Conservation (phyloP, 2,888 invertebrate genomes). For the Brenthis ino region DNA sequence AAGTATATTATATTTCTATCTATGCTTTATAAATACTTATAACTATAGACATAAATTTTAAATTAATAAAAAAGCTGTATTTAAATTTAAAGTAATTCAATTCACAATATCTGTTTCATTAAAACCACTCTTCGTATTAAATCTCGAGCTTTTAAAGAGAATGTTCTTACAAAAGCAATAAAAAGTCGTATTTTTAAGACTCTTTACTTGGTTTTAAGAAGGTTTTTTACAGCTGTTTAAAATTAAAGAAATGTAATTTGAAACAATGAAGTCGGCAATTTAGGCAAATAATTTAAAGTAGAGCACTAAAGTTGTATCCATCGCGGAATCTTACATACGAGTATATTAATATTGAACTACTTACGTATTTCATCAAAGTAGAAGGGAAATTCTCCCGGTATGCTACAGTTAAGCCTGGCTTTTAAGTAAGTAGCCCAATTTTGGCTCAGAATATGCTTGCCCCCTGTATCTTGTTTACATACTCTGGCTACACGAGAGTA, state of each 20-base stretch:
- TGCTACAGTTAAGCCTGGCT: slow-evolving; percentile 86
- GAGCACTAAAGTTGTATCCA: background rate
- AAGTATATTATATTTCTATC: too few relatives aligned
- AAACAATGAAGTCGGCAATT: slow-evolving; percentile 26
- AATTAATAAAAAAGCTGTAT: background rate
- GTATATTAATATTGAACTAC: slow-evolving; percentile 47
- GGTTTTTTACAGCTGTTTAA: slow-evolving; percentile 29
- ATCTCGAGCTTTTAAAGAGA: slow-evolving; percentile 16
- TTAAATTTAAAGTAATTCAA: background rate
- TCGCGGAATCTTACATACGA: background rate
- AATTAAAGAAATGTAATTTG: slow-evolving; percentile 29
- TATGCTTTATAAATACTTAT: too few relatives aligned
- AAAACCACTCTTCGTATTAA: slow-evolving; percentile 25
- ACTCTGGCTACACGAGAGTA: slow-evolving; percentile 88
- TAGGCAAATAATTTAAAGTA: background rate
- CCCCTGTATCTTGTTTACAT: slow-evolving; percentile 87
- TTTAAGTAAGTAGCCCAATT: slow-evolving; percentile 87
- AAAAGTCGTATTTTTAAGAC: slow-evolving; percentile 28
- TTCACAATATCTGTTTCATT: slow-evolving; percentile 9
- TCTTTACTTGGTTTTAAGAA: slow-evolving; percentile 20
- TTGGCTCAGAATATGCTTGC: slow-evolving; percentile 84
- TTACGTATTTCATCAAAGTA: slow-evolving; percentile 89
- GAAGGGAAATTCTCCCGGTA: slow-evolving; percentile 88
- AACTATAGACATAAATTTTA: too few relatives aligned
- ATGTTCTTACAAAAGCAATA: slow-evolving; percentile 26